Evolutionary conservation across 2,888 invertebrate genomes (phyloP), one percentile per base, ranked within the genome.

Genomic region (Tiliacea citrago): DNA sequence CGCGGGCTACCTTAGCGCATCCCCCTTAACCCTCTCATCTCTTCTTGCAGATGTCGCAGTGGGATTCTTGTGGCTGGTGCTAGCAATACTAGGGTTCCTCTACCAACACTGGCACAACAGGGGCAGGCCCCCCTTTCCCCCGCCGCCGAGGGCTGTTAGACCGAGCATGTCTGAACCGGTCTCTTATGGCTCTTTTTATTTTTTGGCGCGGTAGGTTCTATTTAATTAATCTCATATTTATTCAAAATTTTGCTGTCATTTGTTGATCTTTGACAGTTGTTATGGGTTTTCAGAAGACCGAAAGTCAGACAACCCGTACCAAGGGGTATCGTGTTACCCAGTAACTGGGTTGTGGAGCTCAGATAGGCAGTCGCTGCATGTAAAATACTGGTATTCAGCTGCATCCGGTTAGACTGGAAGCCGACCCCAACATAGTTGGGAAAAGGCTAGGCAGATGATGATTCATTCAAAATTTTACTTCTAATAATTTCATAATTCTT

Each of bases 51-150:
- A 98, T 91, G 91, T 96, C 29, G 81, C 96, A 6, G 92, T 97
- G 71, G 94, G 96, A 2, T 73, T 97, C 0, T 75, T 97, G 0
- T 98, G 98, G 97, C 75, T 94, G 1, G 79, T 94, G 7, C 88
- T 98, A 61, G 94, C 97, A 0, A 70, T 94, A 2, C 88, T 94
- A 16, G 98, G 98, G 0, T 94, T 97, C 82, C 89, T 93, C 51
- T 94, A 97, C 85, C 98, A 98, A 90, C 92, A 95, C 68, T 94
- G 94, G 89, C 92, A 96, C 73, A 97, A 97, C 88, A 92, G 94
- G 24, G 96, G 97, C 18, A 94, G 96, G 73, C 97, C 97, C 0
- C 97, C 97, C 0, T 98, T 98, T 92, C 97, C 97, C 0, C 97
- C 97, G 0, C 97, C 97, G 0, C 95, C 96, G 0, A 82, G 95